These are phyloP conservation scores for Drosophila pectinifera DNA, from an alignment of 1,140 invertebrate genomes.

Conservation along the genomic window DNA sequence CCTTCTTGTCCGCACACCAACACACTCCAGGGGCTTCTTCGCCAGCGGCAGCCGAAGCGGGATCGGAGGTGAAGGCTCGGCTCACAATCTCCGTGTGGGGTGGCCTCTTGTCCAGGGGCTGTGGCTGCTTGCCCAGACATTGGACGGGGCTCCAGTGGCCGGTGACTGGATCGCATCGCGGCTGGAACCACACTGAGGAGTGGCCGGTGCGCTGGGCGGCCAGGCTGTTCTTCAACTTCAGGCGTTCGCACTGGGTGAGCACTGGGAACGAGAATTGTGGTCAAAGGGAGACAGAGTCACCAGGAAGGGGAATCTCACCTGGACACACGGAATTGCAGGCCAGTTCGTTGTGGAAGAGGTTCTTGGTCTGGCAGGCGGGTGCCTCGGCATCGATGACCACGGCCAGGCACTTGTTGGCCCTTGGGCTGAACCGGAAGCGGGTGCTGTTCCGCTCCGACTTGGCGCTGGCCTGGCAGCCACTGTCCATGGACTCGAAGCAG, in stretches of 20 bases:
- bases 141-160: slow-evolving; percentile 93
- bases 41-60: slow-evolving; percentile 2
- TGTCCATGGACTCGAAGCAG: slow-evolving; percentile 91
- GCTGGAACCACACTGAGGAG: slow-evolving; percentile 87
- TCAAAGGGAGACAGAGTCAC: neutral
- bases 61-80: slow-evolving; percentile 51
- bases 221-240: slow-evolving; percentile 91
- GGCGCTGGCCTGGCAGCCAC: slow-evolving; percentile 86
- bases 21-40: slow-evolving; percentile 87
- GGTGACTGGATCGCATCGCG: slow-evolving; percentile 89
- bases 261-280: slow-evolving; percentile 83
- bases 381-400: slow-evolving; percentile 87
- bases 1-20: slow-evolving; percentile 93
- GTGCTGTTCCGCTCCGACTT: slow-evolving; percentile 86
- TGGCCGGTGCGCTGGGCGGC: slow-evolving; percentile 88
- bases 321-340: slow-evolving; percentile 94
- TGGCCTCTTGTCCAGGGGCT: slow-evolving; percentile 3
- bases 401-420: slow-evolving; percentile 90
- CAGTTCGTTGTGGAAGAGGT: slow-evolving; percentile 93
- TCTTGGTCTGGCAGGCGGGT: slow-evolving; percentile 93
- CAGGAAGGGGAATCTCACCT: slow-evolving; percentile 78
- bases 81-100: slow-evolving; percentile 57
- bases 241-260: slow-evolving; percentile 91
- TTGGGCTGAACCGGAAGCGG: slow-evolving; percentile 92
- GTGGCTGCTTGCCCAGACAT: slow-evolving; percentile 87